Percentiles rank a stretch among this genome's conserved stretches.
Conservation (phyloP, 2,888 invertebrate species). For the Nomada ruficornis region DNA sequence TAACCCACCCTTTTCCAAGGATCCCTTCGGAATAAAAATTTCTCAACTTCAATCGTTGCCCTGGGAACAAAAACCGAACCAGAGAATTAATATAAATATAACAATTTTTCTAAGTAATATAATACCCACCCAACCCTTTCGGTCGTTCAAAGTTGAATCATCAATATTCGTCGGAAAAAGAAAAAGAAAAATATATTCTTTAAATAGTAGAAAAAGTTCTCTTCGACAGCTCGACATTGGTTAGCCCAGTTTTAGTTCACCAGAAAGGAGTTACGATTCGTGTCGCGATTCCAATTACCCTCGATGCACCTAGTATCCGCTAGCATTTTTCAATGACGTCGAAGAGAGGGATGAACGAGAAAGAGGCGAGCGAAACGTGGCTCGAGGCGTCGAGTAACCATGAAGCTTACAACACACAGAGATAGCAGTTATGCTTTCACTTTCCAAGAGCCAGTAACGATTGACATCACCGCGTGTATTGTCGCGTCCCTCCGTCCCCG, state of each 20-base stretch:
- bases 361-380: constrained; percentile 28
- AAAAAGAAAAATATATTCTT: too few species aligned
- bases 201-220: too few species aligned
- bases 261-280: neutral
- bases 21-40: too few species aligned
- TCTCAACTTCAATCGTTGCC: too few species aligned
- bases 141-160: too few species aligned
- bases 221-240: neutral
- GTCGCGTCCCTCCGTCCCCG: constrained; percentile 31
- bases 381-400: constrained; percentile 49
- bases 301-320: neutral
- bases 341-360: neutral
- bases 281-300: neutral
- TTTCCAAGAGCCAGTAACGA: constrained; percentile 60
- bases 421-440: constrained; percentile 65
- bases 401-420: constrained; percentile 50
- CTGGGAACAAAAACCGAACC: too few species aligned
- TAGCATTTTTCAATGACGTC: neutral
- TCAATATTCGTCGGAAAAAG: too few species aligned
- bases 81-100: too few species aligned
- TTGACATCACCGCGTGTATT: constrained; percentile 50
- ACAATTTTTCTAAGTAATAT: too few species aligned
- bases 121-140: too few species aligned
- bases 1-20: too few species aligned
- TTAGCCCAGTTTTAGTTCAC: neutral